A percentile compares a stretch with the other conserved stretches of the same genome.
Conservation (phyloP, 2,113 vertebrate genomes). For the Hippoglossus stenolepis region DNA sequence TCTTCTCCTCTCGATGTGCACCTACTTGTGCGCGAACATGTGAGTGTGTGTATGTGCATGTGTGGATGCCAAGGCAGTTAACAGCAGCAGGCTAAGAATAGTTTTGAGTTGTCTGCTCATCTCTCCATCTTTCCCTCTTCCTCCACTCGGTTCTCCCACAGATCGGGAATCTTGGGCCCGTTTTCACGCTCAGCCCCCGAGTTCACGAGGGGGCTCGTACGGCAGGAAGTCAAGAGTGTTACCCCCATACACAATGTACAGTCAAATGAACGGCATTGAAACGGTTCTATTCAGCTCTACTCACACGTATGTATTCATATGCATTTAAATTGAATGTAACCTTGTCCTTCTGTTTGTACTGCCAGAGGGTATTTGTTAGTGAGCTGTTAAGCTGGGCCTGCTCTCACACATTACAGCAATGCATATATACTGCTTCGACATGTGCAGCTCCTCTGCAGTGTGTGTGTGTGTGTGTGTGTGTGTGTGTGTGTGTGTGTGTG, state of each 20-base stretch:
- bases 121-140: conserved; percentile 35
- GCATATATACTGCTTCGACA: conserved; percentile 12
- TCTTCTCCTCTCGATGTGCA: conserved; percentile 4
- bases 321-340: conserved; percentile 29
- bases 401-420: conserved; percentile 35
- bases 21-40: conserved; percentile 2
- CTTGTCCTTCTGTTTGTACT: conserved; percentile 44
- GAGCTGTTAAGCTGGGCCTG: conserved; percentile 29
- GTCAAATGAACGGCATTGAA: conserved; percentile 17
- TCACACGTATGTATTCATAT: conserved; percentile 3
- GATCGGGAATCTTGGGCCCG: conserved; percentile 38
- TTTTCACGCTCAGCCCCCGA: conserved; percentile 19
- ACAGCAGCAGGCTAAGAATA: conserved; percentile 73
- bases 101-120: conserved; percentile 60
- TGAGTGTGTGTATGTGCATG: conserved; percentile 4
- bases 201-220: conserved; percentile 13
- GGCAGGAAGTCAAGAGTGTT: too few species aligned
- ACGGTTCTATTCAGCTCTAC: background rate
- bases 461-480: too few species aligned
- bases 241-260: background rate
- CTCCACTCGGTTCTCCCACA: conserved; percentile 19
- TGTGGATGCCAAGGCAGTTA: conserved; percentile 61
- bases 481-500: background rate
- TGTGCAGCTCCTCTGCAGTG: conserved; percentile 24
- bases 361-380: conserved; percentile 47